A percentile compares a stretch with the other conserved stretches of the same genome.
Evolutionary conservation across 2,888 invertebrate species (phyloP).

Genomic region (Hydrotaea diabolus): DNA sequence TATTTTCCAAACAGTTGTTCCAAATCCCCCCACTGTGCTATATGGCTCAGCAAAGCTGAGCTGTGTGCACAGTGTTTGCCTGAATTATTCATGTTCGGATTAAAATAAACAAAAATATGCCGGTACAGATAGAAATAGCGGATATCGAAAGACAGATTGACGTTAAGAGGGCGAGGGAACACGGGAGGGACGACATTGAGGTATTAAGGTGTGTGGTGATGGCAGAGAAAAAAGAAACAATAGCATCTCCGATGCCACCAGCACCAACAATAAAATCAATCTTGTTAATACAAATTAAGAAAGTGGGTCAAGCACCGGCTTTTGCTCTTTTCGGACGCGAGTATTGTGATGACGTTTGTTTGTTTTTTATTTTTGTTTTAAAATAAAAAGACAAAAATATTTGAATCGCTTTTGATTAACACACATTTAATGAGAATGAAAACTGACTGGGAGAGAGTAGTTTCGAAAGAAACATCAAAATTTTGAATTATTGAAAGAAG

Average conservation of each 20-base stretch:
- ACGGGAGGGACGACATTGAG: neutral
- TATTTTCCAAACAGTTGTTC: too few species aligned
- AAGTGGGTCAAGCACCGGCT: conserved; percentile 43
- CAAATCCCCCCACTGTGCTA: too few species aligned
- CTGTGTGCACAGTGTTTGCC: too few species aligned
- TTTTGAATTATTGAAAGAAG: neutral
- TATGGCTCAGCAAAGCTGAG: too few species aligned
- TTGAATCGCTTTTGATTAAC: neutral
- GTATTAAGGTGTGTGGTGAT: neutral
- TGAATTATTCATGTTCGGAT: conserved; percentile 9
- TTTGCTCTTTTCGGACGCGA: neutral
- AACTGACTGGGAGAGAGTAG: neutral
- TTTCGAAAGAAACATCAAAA: neutral
- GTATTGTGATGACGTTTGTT: neutral
- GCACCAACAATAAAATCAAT: conserved; percentile 35
- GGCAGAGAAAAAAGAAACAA: neutral
- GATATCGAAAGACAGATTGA: neutral
- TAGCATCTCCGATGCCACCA: neutral
- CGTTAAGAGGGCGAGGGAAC: neutral
- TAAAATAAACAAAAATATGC: conserved; percentile 9
- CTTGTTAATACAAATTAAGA: conserved; percentile 50
- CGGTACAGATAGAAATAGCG: neutral
- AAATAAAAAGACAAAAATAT: neutral
- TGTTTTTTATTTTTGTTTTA: neutral
- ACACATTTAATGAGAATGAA: neutral